Conservation (phyloP, 1,140 invertebrate genomes). For the Drosophila teissieri region DNA sequence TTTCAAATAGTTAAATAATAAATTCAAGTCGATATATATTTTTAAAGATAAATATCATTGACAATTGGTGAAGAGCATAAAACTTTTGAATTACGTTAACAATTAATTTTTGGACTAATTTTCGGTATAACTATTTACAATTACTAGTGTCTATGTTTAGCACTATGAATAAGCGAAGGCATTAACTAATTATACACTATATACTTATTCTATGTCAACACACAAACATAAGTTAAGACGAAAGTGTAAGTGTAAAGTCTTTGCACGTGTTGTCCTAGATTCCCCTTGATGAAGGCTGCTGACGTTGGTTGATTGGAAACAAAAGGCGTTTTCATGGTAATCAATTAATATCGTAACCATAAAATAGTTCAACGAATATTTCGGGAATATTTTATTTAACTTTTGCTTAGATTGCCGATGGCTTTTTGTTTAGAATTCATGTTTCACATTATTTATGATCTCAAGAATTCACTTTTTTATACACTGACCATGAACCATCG, state of each 20-base stretch:
- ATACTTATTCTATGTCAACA: conserved; percentile 44
- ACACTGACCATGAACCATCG: too few species aligned
- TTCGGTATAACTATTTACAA: conserved; percentile 59
- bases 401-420: background rate
- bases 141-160: conserved; percentile 21
- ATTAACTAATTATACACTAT: conserved; percentile 26
- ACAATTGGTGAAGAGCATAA: conserved; percentile 62
- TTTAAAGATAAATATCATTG: conserved; percentile 22
- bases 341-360: background rate
- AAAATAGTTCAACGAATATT: conserved; percentile 39
- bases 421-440: too few species aligned
- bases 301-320: conserved; percentile 14
- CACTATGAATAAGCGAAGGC: conserved; percentile 35
- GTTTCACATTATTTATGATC: too few species aligned
- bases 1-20: conserved; percentile 25
- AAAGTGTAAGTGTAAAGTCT: conserved; percentile 41
- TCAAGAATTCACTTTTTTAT: too few species aligned
- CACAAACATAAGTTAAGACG: conserved; percentile 25
- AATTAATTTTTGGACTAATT: conserved; percentile 33
- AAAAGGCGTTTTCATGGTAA: background rate
- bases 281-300: conserved; percentile 2
- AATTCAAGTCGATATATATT: conserved; percentile 14
- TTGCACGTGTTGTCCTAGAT: conserved; percentile 15
- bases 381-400: background rate
- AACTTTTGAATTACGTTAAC: conserved; percentile 40